A percentile compares a stretch with the other conserved stretches of the same genome.
Evolutionary conservation across 1,140 invertebrate species (phyloP).

Genomic region (Amyelois transitella): DNA sequence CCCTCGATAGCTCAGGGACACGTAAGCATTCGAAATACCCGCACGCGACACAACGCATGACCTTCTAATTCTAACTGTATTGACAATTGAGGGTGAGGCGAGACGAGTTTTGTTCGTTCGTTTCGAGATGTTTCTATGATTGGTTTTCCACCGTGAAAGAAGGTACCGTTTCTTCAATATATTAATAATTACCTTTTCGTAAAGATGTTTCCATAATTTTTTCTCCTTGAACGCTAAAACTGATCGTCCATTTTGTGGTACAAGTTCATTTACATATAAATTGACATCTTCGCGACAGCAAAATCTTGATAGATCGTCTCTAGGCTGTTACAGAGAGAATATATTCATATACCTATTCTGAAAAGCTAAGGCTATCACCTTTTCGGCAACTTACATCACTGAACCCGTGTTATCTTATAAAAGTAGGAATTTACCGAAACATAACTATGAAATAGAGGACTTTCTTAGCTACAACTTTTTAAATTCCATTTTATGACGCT

Average conservation of each 20-base stretch:
- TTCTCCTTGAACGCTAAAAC: not conserved
- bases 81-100: not conserved
- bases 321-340: not conserved
- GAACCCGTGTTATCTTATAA: conserved; percentile 20
- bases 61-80: conserved; percentile 6
- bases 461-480: no score
- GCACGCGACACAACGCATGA: conserved; percentile 17
- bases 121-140: not conserved
- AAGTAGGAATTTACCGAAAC: not conserved
- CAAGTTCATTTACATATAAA: conserved; percentile 20
- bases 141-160: not conserved
- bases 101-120: not conserved
- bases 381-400: no score
- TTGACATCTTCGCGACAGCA: conserved; percentile 11
- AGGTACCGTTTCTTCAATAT: no score
- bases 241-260: not conserved
- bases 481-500: no score
- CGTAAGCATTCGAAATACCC: conserved; percentile 17
- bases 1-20: conserved; percentile 9
- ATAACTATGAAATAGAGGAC: no score
- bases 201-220: not conserved
- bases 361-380: not conserved
- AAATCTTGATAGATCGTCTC: conserved; percentile 9
- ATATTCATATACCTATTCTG: not conserved
- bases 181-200: no score